Conservation (phyloP, 2,113 vertebrate genomes). For the Panthera uncia region DNA sequence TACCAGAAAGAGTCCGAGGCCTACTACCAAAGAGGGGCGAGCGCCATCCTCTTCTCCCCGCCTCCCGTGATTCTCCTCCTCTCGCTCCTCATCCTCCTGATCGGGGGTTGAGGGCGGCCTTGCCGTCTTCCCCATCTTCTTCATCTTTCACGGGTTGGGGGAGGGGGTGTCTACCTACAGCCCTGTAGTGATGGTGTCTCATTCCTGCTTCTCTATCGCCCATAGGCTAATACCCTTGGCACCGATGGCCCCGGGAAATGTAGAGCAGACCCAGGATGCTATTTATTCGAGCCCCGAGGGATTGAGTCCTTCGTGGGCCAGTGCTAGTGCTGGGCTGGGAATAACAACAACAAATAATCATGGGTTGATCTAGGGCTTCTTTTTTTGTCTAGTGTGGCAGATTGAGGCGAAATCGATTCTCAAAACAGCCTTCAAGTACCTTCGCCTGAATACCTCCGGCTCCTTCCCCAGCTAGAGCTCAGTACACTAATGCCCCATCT, state of each 20-base stretch:
- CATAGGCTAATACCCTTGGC: conserved; percentile 49
- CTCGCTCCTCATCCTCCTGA: conserved; percentile 79
- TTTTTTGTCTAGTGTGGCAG: background rate
- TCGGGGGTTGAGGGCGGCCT: conserved; percentile 65
- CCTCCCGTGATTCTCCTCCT: conserved; percentile 76
- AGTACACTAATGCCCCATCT: background rate
- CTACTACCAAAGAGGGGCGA: background rate
- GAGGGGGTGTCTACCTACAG: conserved; percentile 17
- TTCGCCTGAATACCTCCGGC: background rate
- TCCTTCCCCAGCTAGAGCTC: background rate
- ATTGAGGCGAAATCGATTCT: background rate
- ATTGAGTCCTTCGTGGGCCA: background rate
- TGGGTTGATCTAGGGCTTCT: background rate
- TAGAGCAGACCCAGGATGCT: conserved; percentile 3
- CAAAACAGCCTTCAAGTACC: background rate
- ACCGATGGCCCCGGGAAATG: conserved; percentile 11
- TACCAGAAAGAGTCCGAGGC: conserved; percentile 78
- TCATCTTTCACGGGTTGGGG: conserved; percentile 39
- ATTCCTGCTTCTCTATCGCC: conserved; percentile 59
- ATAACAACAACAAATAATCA: background rate
- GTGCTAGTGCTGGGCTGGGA: background rate
- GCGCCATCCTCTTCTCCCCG: conserved; percentile 53
- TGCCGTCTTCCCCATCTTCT: background rate
- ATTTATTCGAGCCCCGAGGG: background rate
- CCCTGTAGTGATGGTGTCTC: conserved; percentile 52